A percentile compares a stretch with the other conserved stretches of the same genome.
phyloP scores from a whole-genome alignment of 1,140 invertebrate species.

The Cryptotermes secundus region DNA sequence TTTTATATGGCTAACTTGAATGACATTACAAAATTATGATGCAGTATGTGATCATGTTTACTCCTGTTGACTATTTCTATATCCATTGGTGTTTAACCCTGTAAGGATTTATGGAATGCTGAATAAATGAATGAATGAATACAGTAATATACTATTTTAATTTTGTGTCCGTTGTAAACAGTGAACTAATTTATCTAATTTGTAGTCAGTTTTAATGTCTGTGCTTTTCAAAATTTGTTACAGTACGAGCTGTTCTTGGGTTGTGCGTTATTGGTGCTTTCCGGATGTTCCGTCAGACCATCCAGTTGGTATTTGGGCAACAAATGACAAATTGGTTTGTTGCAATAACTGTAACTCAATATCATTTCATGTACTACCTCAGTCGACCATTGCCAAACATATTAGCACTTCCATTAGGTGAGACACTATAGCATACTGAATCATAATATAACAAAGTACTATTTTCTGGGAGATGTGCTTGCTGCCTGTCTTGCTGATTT shows the following conservation, averaged over 20 bases:
- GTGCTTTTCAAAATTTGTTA: slow-evolving; percentile 46
- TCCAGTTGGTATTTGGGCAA: slow-evolving; percentile 75
- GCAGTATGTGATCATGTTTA: too few relatives aligned
- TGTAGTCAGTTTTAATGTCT: neutral
- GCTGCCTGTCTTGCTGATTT: too few relatives aligned
- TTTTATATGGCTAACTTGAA: too few relatives aligned
- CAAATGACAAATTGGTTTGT: slow-evolving; percentile 81
- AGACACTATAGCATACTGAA: slow-evolving; percentile 39
- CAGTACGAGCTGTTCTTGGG: slow-evolving; percentile 82
- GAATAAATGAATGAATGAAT: too few relatives aligned
- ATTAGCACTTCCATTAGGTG: slow-evolving; percentile 90
- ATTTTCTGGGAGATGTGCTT: too few relatives aligned
- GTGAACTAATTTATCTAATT: neutral
- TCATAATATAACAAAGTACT: too few relatives aligned
- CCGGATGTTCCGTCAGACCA: slow-evolving; percentile 66
- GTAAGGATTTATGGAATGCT: too few relatives aligned
- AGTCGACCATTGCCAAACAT: slow-evolving; percentile 94
- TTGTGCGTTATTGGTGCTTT: slow-evolving; percentile 73
- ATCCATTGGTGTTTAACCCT: too few relatives aligned
- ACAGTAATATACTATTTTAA: neutral
- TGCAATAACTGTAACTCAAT: slow-evolving; percentile 85
- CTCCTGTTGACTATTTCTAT: too few relatives aligned
- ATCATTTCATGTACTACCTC: slow-evolving; percentile 97
- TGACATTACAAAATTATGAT: too few relatives aligned
- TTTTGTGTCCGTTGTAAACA: neutral